Evolutionary conservation across 1,140 invertebrate genomes (phyloP).

Genomic region (Eueides isabella): DNA sequence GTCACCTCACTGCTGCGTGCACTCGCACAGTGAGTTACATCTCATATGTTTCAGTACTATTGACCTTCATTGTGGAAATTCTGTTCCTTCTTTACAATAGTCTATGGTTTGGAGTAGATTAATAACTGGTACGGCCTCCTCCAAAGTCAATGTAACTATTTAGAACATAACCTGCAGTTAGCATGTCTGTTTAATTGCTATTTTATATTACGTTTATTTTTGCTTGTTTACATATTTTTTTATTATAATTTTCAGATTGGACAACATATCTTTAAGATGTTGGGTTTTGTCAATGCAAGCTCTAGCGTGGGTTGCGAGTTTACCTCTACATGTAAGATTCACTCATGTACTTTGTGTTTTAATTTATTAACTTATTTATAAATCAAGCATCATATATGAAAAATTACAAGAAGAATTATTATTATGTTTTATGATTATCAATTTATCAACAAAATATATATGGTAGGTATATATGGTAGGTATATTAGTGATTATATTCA

Average conservation of each 20-base stretch:
- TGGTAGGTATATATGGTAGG: no score
- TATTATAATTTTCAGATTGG: constrained; percentile 61
- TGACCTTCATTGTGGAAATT: no score
- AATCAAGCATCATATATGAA: background rate
- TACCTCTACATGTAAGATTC: constrained; percentile 65
- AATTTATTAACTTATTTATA: background rate
- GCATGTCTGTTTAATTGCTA: no score
- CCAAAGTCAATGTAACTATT: no score
- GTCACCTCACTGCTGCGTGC: constrained; percentile 88
- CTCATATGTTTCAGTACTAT: no score
- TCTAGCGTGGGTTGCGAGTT: constrained; percentile 75
- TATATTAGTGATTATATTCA: constrained; percentile 44
- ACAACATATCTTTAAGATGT: constrained; percentile 74
- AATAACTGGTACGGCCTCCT: no score
- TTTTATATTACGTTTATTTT: no score
- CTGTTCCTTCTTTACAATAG: no score
- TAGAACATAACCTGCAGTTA: no score
- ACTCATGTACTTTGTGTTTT: no score
- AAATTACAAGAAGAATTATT: no score
- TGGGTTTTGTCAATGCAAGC: constrained; percentile 80
- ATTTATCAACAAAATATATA: background rate
- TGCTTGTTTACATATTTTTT: background rate
- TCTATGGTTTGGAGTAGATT: no score
- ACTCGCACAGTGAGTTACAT: constrained; percentile 61
- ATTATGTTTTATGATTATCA: background rate